Base-by-base conservation (phyloP, 2,113 vertebrate species). In the Psilopsiagon aymara region DNA sequence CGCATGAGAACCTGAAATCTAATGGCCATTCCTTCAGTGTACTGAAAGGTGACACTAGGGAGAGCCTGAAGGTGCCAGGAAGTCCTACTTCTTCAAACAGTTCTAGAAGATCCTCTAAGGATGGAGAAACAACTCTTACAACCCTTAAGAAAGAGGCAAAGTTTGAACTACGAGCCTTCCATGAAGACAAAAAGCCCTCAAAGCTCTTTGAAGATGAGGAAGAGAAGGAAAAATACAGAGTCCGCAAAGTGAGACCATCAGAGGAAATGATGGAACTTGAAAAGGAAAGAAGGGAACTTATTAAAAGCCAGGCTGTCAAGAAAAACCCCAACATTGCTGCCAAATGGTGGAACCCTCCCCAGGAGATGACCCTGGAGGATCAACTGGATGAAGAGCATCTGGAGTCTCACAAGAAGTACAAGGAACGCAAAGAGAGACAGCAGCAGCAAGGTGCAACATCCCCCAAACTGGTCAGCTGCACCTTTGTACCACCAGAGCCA, bases 341-440 rank as follows among this genome's bases (percentile, higher is more conserved):
- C 15, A 99, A 99, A 81, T 99, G 99, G 99, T 99, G 99, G 99
- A 99, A 99, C 59, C 99, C 99, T 62, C 99, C 99, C 17, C 99
- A 99, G 27, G 99, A 99, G 94, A 99, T 98, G 88, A 94, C 95
- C 31, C 52, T 99, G 33, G 99, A 99, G 88, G 98, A 99, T n/a
- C 99, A 99, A 85, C 97, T 99, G 79, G 99, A 99, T 10, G 97
- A 98, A 84, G 99, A 99, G 9, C 98, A 99, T 81, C 97, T 99
- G 24, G 98, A 99, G 90, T 99, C 99, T 2, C 99, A 99, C 90
- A 98, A 97, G 86, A 99, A 98, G 96, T 99, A 99, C 95, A 99
- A 99, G 95, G 99, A 99, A 92, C 98, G 99, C 59, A 99, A 99
- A 91, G 99, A 99, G 96, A 99, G 79, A 62, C 97, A 96, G 97